Evolutionary conservation across 2,888 invertebrate species (phyloP).

Genomic region (Minunthozetes semirufus): DNA sequence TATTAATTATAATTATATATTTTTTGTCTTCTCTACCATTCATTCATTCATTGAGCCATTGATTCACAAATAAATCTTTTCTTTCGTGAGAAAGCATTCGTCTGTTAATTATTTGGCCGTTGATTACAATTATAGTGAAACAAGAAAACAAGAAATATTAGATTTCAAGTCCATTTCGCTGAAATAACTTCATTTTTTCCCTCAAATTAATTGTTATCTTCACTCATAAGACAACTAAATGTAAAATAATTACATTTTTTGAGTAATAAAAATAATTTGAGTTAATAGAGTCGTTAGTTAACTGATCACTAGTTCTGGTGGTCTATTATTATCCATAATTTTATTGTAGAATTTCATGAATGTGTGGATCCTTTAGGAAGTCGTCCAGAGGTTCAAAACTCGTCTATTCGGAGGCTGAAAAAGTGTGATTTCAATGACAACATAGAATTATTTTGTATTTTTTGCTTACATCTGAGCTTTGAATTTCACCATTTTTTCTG

Average conservation of each 20-base stretch:
- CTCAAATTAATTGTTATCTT: background rate
- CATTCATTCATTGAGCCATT: too few relatives aligned
- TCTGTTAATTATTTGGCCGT: background rate
- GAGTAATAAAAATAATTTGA: too few relatives aligned
- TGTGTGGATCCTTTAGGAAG: too few relatives aligned
- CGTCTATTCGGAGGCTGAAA: background rate
- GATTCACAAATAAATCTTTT: background rate
- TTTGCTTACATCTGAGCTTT: background rate
- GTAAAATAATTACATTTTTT: too few relatives aligned
- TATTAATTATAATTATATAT: too few relatives aligned
- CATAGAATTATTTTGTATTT: slow-evolving; percentile 8
- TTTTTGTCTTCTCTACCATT: too few relatives aligned
- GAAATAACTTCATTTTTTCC: background rate
- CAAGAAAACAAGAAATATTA: background rate
- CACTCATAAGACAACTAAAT: background rate
- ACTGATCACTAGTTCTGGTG: too few relatives aligned
- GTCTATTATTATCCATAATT: background rate
- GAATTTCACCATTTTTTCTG: background rate
- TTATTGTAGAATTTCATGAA: background rate
- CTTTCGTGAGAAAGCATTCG: background rate
- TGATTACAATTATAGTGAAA: background rate
- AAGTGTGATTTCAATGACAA: background rate
- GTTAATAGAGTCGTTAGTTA: too few relatives aligned
- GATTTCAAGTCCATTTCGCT: background rate
- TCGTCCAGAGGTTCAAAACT: background rate